A percentile compares a stretch with the other conserved stretches of the same genome.
These are phyloP conservation scores for Amia ocellicauda DNA, from an alignment of 2,113 vertebrate genomes.

Conservation along the genomic window DNA sequence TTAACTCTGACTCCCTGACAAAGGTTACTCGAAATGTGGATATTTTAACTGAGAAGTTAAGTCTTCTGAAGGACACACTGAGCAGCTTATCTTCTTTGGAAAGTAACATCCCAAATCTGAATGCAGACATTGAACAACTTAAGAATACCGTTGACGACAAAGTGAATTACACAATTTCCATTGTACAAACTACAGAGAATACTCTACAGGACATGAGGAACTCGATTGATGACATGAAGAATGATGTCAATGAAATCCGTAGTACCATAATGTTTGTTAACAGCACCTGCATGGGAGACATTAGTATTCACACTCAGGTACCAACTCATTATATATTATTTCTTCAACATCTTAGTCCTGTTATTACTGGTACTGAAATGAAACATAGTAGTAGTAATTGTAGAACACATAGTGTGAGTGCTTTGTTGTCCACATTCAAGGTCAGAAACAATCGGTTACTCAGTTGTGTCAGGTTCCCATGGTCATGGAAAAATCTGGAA, in stretches of 20 bases:
- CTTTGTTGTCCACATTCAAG: too few relatives aligned
- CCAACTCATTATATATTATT: background rate
- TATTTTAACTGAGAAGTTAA: background rate
- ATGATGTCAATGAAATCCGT: background rate
- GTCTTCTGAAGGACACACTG: background rate
- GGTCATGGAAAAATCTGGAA: too few relatives aligned
- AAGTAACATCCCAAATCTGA: background rate
- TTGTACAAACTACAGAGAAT: background rate
- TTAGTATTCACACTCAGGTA: background rate
- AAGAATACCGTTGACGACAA: background rate
- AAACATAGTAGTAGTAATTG: background rate
- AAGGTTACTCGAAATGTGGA: background rate
- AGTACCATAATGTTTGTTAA: background rate
- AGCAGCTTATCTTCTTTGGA: background rate
- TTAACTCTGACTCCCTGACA: background rate
- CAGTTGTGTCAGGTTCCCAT: too few relatives aligned
- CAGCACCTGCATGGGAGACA: constrained; percentile 1
- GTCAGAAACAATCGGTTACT: too few relatives aligned
- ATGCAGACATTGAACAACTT: background rate
- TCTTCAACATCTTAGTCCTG: too few relatives aligned
- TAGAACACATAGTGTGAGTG: too few relatives aligned
- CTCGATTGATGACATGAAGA: background rate
- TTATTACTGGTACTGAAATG: background rate
- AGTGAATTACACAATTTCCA: background rate
- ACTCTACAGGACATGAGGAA: background rate